Evolutionary conservation across 2,797 vertebrate genomes (phyloP).

Genomic region (Bryconaethiops microstoma): DNA sequence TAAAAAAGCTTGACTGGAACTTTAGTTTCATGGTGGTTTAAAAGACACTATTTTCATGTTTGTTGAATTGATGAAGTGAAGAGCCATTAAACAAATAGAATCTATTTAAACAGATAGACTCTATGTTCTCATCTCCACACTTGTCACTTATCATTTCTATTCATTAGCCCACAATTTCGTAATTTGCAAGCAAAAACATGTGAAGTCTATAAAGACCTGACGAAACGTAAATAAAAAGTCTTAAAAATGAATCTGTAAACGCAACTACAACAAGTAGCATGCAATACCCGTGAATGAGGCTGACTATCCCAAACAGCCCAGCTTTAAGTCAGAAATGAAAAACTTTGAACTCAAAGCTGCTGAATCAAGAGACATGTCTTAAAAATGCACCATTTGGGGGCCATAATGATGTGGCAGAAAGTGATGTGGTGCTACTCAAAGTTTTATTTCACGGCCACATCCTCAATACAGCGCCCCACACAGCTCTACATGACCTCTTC

Average conservation of each 20-base stretch:
- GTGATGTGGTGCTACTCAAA: conserved; percentile 46
- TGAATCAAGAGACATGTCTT: conserved; percentile 50
- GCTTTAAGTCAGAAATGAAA: conserved; percentile 38
- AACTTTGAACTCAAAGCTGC: conserved; percentile 35
- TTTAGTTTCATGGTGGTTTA: neutral
- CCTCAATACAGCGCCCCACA: conserved; percentile 46
- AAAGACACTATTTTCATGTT: neutral
- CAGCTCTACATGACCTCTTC: conserved; percentile 15
- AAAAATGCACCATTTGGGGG: conserved; percentile 33
- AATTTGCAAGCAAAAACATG: neutral
- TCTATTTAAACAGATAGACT: no score
- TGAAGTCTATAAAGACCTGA: neutral
- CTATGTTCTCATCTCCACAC: neutral
- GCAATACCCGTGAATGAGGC: no score
- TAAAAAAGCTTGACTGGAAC: no score
- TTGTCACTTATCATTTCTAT: neutral
- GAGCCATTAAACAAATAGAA: no score
- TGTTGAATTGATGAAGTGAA: neutral
- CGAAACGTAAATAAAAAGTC: neutral
- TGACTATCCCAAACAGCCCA: conserved; percentile 32
- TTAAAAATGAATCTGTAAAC: no score
- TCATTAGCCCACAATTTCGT: neutral
- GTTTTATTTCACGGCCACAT: conserved; percentile 55
- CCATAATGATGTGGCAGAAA: conserved; percentile 54
- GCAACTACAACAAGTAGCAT: no score